Evolutionary conservation across 2,113 vertebrate genomes (phyloP).

Genomic region (Dipodomys stephensi): DNA sequence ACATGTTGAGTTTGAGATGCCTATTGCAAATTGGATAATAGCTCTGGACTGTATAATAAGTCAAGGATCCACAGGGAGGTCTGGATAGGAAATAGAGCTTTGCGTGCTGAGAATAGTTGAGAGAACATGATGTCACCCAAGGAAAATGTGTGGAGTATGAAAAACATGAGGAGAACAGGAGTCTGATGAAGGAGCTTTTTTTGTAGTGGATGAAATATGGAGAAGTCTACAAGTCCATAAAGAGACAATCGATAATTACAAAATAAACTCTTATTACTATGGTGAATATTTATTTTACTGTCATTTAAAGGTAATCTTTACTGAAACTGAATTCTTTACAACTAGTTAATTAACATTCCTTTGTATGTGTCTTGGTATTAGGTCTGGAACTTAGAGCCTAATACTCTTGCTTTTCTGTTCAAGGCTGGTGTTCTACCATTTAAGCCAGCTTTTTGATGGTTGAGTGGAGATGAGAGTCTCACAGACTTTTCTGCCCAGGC

Average conservation of each 20-base stretch:
- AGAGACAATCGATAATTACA: not conserved
- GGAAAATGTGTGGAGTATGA: not conserved
- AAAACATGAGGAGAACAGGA: not conserved
- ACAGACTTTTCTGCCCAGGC: too few relatives aligned
- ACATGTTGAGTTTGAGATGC: not conserved
- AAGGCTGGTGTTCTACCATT: too few relatives aligned
- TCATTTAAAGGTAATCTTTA: not conserved
- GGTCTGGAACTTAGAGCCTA: not conserved
- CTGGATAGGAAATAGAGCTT: constrained; percentile 5
- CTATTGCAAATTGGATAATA: not conserved
- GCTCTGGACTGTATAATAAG: not conserved
- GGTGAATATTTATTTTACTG: not conserved
- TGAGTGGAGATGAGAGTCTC: too few relatives aligned
- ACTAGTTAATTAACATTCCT: not conserved
- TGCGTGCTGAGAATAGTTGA: not conserved
- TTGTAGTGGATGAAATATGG: not conserved
- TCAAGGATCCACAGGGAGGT: not conserved
- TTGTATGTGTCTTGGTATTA: not conserved
- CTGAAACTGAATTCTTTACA: not conserved
- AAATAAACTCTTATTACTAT: not conserved
- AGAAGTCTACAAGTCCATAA: not conserved
- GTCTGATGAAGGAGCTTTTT: not conserved
- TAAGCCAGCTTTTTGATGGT: too few relatives aligned
- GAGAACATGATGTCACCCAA: not conserved
- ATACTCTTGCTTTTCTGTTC: too few relatives aligned